Evolutionary conservation across 2,113 vertebrate species (phyloP).

Genomic region (Cynoglossus semilaevis): DNA sequence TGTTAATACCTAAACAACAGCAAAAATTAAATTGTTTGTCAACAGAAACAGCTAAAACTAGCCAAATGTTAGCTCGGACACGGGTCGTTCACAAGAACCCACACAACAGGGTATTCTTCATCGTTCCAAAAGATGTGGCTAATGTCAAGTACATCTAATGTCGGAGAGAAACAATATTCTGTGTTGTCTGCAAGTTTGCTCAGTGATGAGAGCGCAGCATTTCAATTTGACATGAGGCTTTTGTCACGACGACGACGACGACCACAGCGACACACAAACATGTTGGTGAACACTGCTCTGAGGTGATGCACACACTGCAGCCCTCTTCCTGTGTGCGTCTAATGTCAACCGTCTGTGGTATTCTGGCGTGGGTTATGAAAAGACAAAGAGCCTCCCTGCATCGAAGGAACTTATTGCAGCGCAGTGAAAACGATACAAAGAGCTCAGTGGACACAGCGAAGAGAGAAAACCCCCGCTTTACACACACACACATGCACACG

Average conservation of each 20-base stretch:
- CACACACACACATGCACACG: no score
- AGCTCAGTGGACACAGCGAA: slow-evolving; percentile 19
- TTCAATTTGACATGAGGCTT: slow-evolving; percentile 34
- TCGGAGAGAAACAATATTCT: slow-evolving; percentile 34
- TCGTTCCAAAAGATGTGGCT: slow-evolving; percentile 16
- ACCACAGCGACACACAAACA: slow-evolving; percentile 27
- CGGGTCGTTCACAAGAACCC: slow-evolving; percentile 30
- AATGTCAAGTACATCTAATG: slow-evolving; percentile 27
- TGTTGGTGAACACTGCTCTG: slow-evolving; percentile 51
- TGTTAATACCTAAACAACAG: no score
- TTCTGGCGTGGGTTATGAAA: slow-evolving; percentile 40
- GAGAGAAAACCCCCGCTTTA: slow-evolving; percentile 8
- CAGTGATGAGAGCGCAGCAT: slow-evolving; percentile 24
- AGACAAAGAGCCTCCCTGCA: slow-evolving; percentile 12
- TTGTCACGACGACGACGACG: slow-evolving; percentile 30
- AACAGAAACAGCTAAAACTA: no score
- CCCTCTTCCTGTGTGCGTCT: slow-evolving; percentile 13
- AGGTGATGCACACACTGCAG: slow-evolving; percentile 28
- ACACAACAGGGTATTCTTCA: slow-evolving; percentile 44
- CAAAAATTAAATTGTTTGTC: no score
- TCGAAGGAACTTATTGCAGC: slow-evolving; percentile 44
- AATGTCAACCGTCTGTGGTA: slow-evolving; percentile 45
- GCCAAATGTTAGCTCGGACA: no score
- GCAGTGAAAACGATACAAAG: slow-evolving; percentile 52
- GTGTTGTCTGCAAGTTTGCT: slow-evolving; percentile 14